A percentile compares a stretch with the other conserved stretches of the same genome.
Conservation (phyloP, 2,113 vertebrate genomes). For the Coryphaenoides rupestris region DNA sequence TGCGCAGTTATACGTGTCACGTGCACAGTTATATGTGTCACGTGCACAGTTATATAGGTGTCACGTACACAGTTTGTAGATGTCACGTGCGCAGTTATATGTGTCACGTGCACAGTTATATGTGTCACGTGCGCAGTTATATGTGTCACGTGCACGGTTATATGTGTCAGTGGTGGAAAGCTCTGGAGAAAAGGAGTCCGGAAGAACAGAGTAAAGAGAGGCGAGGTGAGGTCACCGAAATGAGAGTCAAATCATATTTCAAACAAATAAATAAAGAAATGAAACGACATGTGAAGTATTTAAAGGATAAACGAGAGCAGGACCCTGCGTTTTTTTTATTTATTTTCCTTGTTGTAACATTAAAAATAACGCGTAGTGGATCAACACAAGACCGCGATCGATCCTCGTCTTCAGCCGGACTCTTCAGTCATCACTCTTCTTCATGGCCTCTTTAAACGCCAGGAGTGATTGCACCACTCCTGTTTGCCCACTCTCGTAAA, state of each 20-base stretch:
- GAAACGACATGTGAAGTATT: neutral
- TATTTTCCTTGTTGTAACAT: neutral
- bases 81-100: no score
- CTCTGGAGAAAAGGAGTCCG: no score
- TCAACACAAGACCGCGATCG: neutral
- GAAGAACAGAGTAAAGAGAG: no score
- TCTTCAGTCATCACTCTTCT: conserved; percentile 6
- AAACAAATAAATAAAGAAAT: neutral
- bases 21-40: no score
- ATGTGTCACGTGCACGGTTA: no score
- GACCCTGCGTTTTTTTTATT: neutral
- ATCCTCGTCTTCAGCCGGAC: neutral
- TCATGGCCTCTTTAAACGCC: neutral
- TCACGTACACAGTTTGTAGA: no score
- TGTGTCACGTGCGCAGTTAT: neutral
- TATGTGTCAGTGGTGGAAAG: no score
- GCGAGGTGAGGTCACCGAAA: no score
- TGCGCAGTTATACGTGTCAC: no score
- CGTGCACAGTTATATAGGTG: no score
- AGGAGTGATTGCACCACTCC: neutral
- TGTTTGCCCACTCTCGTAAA: neutral
- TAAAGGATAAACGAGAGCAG: neutral
- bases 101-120: no score
- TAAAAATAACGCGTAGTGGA: neutral
- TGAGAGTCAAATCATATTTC: no score